Evolutionary conservation across 2,888 invertebrate species (phyloP).

Genomic region (Acanthosepion esculentum): DNA sequence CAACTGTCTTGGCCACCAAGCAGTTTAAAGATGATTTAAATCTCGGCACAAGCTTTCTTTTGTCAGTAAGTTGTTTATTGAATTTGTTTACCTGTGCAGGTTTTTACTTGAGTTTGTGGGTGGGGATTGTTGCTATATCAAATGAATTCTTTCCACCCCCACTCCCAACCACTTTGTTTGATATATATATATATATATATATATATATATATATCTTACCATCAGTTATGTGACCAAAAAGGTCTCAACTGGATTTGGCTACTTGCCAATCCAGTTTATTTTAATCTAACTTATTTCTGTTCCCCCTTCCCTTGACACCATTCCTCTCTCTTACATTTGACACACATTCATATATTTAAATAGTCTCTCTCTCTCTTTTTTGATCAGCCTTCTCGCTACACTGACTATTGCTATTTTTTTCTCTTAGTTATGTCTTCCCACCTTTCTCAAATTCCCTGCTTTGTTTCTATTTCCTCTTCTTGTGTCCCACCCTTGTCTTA

Average conservation of each 20-base stretch:
- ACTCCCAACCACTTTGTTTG: too few species aligned
- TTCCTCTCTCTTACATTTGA: background rate
- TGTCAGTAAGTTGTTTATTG: too few species aligned
- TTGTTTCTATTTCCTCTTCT: background rate
- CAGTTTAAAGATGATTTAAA: too few species aligned
- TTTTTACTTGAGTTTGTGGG: too few species aligned
- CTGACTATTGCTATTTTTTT: background rate
- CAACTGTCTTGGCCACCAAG: too few species aligned
- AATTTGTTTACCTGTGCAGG: too few species aligned
- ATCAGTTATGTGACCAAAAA: background rate
- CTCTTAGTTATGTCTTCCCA: background rate
- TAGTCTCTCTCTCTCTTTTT: background rate
- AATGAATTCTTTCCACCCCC: too few species aligned
- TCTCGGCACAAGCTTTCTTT: too few species aligned
- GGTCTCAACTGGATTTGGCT: background rate
- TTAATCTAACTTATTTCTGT: background rate
- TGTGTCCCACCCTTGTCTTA: background rate
- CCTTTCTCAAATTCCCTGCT: background rate
- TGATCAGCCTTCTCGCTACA: too few species aligned
- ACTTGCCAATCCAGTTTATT: conserved; percentile 33
- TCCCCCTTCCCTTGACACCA: background rate
- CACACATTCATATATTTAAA: background rate
- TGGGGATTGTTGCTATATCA: too few species aligned
- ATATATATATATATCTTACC: background rate
- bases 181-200: too few species aligned